Evolutionary conservation across 2,797 vertebrate genomes (phyloP), one percentile per base, ranked within the genome.

Genomic region (Neosilurus mollespiculum): DNA sequence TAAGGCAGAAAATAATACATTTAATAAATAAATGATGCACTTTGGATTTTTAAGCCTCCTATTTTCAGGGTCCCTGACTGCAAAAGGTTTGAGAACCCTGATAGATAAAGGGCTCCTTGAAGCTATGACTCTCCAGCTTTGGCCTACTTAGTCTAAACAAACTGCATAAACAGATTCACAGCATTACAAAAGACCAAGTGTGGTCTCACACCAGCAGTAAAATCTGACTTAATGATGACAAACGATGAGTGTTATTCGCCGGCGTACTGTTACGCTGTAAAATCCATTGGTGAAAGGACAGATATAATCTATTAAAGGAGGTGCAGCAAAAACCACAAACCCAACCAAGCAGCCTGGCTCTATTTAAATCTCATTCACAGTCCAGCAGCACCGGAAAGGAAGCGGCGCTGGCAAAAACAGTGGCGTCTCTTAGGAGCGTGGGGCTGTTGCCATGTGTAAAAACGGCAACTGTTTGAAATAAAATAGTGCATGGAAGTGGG

Each of bases 171-270:
- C 43, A 62, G 73, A 82, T 22, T 82, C 67, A 9, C 18, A 77
- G 76, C 67, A 72, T 82, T 77, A 81, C 64, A 54, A 81, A 78
- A 78, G 84, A 78, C 80, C 61, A 24, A 51, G 72, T 79, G 61
- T 73, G 80, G 61, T 78, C 84, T 72, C 37, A 30, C 12, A 78
- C 81, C 49, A 58, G 75, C 83, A 78, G 73, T 78, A 79, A 85
- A 85, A 82, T 78, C 73, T 49, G 80, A 75, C 71, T 82, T 82
- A 82, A 82, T 82, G 81, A 82, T 82, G 84, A 70, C 66, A 72
- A 78, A 86, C 85, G 84, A 82, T 59, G 80, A 85, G 66, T 71
- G 56, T 59, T 75, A 26, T 80, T 58, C 80, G 2, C 58, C 8
- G 59, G n/a, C 34, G 26, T 24, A 54, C 66, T 58, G 84, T 56